Evolutionary conservation across 2,888 invertebrate species (phyloP).

Genomic region (Parnassius glacialis): DNA sequence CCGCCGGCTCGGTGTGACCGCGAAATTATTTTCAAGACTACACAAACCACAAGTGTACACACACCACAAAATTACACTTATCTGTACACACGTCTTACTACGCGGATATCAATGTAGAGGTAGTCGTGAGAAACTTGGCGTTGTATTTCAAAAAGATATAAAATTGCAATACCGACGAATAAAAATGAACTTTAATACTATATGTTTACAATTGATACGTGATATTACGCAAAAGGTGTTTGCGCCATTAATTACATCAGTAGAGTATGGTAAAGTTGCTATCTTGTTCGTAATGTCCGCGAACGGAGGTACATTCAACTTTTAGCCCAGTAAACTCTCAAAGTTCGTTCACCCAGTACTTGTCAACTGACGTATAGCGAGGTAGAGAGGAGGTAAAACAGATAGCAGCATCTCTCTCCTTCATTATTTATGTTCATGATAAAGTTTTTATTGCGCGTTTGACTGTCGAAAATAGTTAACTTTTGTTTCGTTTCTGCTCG

Average conservation of each 20-base stretch:
- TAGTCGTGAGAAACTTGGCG: constrained; percentile 78
- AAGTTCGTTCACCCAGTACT: constrained; percentile 81
- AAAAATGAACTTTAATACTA: constrained; percentile 48
- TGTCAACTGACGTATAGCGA: constrained; percentile 79
- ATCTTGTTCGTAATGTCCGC: constrained; percentile 81
- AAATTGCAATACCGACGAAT: constrained; percentile 31
- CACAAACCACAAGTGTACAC: constrained; percentile 69
- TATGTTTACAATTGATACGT: constrained; percentile 38
- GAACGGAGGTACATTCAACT: constrained; percentile 81
- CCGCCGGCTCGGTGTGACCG: constrained; percentile 75
- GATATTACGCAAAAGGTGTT: constrained; percentile 50
- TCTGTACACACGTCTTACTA: constrained; percentile 70
- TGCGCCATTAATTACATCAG: constrained; percentile 43
- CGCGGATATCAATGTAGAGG: constrained; percentile 62
- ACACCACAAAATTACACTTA: constrained; percentile 42
- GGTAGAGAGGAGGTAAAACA: constrained; percentile 53
- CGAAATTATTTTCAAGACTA: constrained; percentile 82
- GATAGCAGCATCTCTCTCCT: constrained; percentile 61
- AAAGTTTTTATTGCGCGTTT: constrained; percentile 72
- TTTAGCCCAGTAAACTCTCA: constrained; percentile 81
- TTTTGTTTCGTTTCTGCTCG: constrained; percentile 62
- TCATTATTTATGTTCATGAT: constrained; percentile 67
- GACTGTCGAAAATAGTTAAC: constrained; percentile 71
- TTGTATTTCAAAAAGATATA: constrained; percentile 49
- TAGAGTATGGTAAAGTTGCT: constrained; percentile 75